Evolutionary conservation across 2,797 vertebrate species (phyloP).

Genomic region (Anguilla anguilla): DNA sequence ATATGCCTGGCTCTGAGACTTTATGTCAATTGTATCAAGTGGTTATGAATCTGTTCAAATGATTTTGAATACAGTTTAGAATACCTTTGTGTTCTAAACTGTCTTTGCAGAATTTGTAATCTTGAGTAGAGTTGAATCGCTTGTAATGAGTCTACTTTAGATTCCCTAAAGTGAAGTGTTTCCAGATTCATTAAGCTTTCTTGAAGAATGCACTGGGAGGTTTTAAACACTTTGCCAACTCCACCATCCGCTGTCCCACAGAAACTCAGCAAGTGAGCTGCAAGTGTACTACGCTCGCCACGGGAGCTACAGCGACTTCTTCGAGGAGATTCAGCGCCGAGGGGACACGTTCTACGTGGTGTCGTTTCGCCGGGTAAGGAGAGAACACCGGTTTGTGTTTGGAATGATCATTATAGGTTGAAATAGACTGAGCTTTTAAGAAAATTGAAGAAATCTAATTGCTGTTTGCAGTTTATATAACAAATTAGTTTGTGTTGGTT

Average conservation of each 20-base stretch:
- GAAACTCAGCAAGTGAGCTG: conserved; percentile 73
- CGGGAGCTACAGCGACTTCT: conserved; percentile 75
- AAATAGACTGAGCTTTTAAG: background rate
- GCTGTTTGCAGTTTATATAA: background rate
- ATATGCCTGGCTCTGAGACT: background rate
- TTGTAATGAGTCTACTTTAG: no score
- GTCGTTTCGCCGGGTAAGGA: conserved; percentile 78
- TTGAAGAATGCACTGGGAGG: background rate
- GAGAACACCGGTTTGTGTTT: background rate
- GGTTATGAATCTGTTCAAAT: no score
- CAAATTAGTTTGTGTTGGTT: background rate
- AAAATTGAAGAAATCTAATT: background rate
- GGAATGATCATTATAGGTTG: background rate
- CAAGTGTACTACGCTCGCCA: conserved; percentile 79
- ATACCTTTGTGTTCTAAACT: background rate
- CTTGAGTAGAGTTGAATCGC: no score
- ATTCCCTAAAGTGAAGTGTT: background rate
- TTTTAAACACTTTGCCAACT: background rate
- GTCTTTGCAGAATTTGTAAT: background rate
- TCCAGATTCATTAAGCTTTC: background rate
- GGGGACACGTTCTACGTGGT: conserved; percentile 82
- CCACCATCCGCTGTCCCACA: conserved; percentile 42
- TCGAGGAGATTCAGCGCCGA: conserved; percentile 76
- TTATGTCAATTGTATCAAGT: no score
- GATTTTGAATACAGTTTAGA: background rate